Percentiles rank a stretch among this genome's conserved stretches.
Evolutionary conservation across 2,797 vertebrate species (phyloP).

Genomic region (Sciurus vulgaris): DNA sequence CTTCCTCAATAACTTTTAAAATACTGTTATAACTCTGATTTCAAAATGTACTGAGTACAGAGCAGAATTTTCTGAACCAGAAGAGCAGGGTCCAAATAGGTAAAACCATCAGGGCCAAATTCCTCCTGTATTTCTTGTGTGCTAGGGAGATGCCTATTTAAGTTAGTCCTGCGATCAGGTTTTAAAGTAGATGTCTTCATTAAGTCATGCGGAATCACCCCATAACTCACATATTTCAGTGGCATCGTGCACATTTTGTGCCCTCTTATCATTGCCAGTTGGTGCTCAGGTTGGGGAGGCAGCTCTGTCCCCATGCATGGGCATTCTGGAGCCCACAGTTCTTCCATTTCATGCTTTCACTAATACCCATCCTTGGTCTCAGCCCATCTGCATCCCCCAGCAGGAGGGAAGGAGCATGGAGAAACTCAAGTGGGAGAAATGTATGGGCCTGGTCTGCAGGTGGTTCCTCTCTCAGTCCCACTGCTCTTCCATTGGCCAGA

Average conservation of each 20-base stretch:
- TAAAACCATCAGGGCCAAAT: background rate
- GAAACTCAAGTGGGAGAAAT: too few relatives aligned
- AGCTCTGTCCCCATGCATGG: background rate
- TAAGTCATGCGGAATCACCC: background rate
- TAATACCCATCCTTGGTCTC: background rate
- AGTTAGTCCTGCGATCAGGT: background rate
- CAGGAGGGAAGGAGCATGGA: background rate
- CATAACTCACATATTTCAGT: background rate
- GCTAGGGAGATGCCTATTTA: background rate
- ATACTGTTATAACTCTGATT: background rate
- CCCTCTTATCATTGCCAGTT: background rate
- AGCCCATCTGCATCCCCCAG: background rate
- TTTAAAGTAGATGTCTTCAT: background rate
- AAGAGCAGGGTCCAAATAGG: background rate
- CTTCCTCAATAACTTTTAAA: background rate
- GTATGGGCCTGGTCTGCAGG: too few relatives aligned
- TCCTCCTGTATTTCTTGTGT: background rate
- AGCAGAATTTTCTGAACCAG: background rate
- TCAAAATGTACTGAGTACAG: background rate
- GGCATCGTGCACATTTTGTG: too few relatives aligned
- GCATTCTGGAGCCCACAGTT: background rate
- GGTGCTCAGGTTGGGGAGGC: background rate
- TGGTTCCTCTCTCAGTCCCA: background rate
- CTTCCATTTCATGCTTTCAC: background rate
- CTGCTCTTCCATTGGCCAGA: background rate